phyloP scores from a whole-genome alignment of 2,113 vertebrate genomes.

The Rhabdomys dilectus region DNA sequence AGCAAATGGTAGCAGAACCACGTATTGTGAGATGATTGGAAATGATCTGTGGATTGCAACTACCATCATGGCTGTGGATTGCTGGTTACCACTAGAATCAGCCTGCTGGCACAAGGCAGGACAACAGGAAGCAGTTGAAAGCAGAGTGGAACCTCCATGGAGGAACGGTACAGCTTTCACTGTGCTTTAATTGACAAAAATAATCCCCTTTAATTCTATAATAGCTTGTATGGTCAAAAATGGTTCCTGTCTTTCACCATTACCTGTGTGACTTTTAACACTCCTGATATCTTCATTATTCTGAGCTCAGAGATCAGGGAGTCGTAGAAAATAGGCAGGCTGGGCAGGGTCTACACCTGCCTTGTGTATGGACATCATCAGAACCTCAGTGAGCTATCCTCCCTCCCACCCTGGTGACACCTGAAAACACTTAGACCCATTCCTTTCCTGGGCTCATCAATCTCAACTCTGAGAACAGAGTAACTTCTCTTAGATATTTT shows the following conservation, averaged over 20 bases:
- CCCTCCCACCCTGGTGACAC: neutral
- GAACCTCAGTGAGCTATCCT: neutral
- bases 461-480: accelerated
- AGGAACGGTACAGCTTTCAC: neutral
- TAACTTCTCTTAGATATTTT: neutral
- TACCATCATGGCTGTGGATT: neutral
- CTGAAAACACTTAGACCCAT: neutral
- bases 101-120: neutral
- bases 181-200: no score
- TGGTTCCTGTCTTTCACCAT: accelerated
- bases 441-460: neutral
- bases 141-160: neutral
- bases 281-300: accelerated
- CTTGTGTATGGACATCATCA: no score
- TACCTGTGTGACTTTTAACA: neutral
- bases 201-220: neutral
- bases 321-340: neutral
- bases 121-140: neutral
- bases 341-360: neutral
- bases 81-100: neutral
- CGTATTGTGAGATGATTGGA: neutral
- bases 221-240: neutral
- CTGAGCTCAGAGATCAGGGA: accelerated
- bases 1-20: neutral
- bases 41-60: neutral